phyloP scores from a whole-genome alignment of 2,113 vertebrate species.

The Mola mola region DNA sequence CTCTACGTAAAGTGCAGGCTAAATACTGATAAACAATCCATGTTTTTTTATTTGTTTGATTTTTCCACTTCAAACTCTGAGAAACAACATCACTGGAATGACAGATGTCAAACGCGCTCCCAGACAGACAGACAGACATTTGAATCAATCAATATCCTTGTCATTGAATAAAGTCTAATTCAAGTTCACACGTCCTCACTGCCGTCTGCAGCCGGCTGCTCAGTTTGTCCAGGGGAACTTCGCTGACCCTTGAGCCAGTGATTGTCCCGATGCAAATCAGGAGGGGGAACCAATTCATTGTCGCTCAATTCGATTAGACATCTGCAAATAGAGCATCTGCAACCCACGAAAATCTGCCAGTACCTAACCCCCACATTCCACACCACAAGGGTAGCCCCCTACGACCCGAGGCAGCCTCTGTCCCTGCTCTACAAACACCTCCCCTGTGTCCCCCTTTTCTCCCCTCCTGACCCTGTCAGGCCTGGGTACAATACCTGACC shows the following conservation, averaged over 20 bases:
- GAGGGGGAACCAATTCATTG: constrained; percentile 73
- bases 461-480: constrained; percentile 73
- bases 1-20: neutral
- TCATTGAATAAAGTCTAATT: constrained; percentile 73
- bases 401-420: constrained; percentile 69
- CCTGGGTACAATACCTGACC: constrained; percentile 73
- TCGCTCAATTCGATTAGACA: constrained; percentile 82
- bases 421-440: constrained; percentile 42
- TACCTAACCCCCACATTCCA: constrained; percentile 53
- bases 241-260: constrained; percentile 75
- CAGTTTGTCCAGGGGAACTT: constrained; percentile 73
- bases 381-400: constrained; percentile 56
- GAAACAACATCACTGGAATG: constrained; percentile 34
- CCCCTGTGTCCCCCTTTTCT: constrained; percentile 46
- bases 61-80: constrained; percentile 13
- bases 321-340: constrained; percentile 86
- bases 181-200: constrained; percentile 81
- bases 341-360: constrained; percentile 77
- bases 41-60: constrained; percentile 10
- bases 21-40: neutral
- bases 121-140: constrained; percentile 73
- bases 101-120: constrained; percentile 68
- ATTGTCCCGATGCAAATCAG: constrained; percentile 83
- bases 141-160: constrained; percentile 77
- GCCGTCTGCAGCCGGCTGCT: constrained; percentile 78